Evolutionary conservation across 2,113 vertebrate genomes (phyloP).

Genomic region (Psettodes erumei): DNA sequence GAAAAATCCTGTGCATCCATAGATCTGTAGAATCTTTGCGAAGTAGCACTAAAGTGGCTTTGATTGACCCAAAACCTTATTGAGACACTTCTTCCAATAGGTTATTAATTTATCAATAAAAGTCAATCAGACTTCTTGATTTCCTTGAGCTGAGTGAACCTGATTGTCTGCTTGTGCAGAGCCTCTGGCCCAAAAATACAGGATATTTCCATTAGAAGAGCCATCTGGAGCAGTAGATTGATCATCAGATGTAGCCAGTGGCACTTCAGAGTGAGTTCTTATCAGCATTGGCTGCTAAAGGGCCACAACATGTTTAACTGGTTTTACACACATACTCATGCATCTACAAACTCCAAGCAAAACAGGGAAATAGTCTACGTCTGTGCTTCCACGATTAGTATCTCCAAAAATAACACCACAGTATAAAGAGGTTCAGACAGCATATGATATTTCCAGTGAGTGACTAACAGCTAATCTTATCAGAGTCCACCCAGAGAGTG

Average conservation of each 20-base stretch:
- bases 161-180: conserved; percentile 35
- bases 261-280: conserved; percentile 28
- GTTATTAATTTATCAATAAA: conserved; percentile 20
- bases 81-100: neutral
- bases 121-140: conserved; percentile 39
- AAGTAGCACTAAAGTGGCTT: neutral
- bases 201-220: conserved; percentile 30
- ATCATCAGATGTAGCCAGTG: neutral
- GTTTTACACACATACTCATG: conserved; percentile 16
- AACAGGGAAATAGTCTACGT: conserved; percentile 33
- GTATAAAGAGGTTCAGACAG: conserved; percentile 51
- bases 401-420: conserved; percentile 69
- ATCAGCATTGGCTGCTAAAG: conserved; percentile 20
- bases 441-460: conserved; percentile 69
- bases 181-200: conserved; percentile 1
- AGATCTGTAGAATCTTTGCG: neutral
- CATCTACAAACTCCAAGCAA: conserved; percentile 3
- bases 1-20: neutral
- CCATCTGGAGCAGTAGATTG: conserved; percentile 21
- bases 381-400: conserved; percentile 47
- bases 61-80: neutral
- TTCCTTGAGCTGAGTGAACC: conserved; percentile 35
- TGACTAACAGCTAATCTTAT: conserved; percentile 77
- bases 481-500: conserved; percentile 51
- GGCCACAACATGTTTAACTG: conserved; percentile 23